Base-by-base conservation (phyloP, 64 coral and sea anemone species). In the Acropora tenuis region DNA sequence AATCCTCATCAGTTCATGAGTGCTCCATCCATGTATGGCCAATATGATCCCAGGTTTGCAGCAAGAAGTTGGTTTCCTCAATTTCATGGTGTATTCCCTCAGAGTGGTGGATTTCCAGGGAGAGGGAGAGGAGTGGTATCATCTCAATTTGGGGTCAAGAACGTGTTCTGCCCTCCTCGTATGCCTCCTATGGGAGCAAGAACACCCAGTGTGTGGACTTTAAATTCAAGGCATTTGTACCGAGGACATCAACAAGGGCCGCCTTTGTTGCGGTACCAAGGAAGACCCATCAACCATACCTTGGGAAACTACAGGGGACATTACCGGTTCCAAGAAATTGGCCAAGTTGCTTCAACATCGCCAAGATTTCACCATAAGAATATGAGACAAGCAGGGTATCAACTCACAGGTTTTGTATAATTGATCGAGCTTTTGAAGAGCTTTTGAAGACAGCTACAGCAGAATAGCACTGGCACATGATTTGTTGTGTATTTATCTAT, bases 211-310 rank as follows among this genome's bases (percentile, higher is more conserved):
- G 55, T 63, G 19, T 9, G 44, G 44, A 59, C 16, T 43, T 18
- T 68, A 47, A 16, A 84, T 84, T 17, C 60, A 18, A 69, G 65
- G 48, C 63, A 43, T 30, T 20, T 55, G 79, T 58, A 30, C 30
- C 30, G 30, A 30, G 30, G 30, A 30, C 30, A 13, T 48, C 82
- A 69, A 8, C 61, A 18, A 85, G 71, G 65, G 49, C 17, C 65
- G 9, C 20, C 43, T 66, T 43, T 13, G 10, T 55, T 55, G n/a
- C 71, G 65, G 61, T 71, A 48, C 82, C 63, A 47, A 85, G 82
- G 82, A 71, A 85, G 82, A 85, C 68, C 42, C 47, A 85, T 85
- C 61, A 43, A 85, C 45, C 65, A 48, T 71, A 11, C 75, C 75
- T 77, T 46, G 40, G 73, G 80, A 52, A 83, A 65, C 80, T 42